Conservation (phyloP, 2,888 invertebrate genomes). For the Diarsia mendica region DNA sequence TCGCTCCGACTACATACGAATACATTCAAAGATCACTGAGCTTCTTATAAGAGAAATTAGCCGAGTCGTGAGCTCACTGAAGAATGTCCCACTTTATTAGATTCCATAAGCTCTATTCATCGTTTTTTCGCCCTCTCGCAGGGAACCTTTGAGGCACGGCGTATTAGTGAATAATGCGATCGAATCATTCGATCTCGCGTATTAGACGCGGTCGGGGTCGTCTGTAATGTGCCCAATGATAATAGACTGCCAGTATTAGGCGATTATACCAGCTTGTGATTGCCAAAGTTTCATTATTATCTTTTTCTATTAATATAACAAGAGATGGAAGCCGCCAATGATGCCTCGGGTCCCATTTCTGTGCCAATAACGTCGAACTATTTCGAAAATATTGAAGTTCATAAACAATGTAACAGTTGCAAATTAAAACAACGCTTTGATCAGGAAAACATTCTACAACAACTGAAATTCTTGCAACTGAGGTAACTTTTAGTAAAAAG, state of each 20-base stretch:
- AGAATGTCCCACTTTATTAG: slow-evolving; percentile 89
- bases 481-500: not conserved
- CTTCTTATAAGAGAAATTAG: slow-evolving; percentile 78
- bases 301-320: not conserved
- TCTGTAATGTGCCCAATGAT: slow-evolving; percentile 84
- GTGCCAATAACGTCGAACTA: not conserved
- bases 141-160: slow-evolving; percentile 83
- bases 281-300: slow-evolving; percentile 72
- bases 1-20: slow-evolving; percentile 2
- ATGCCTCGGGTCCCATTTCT: not conserved
- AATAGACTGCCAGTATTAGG: slow-evolving; percentile 84
- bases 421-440: slow-evolving; percentile 21
- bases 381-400: slow-evolving; percentile 1
- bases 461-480: slow-evolving; percentile 4
- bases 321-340: not conserved
- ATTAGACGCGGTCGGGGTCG: slow-evolving; percentile 79
- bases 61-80: slow-evolving; percentile 74
- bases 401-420: not conserved
- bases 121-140: slow-evolving; percentile 84
- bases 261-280: slow-evolving; percentile 76
- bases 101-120: slow-evolving; percentile 89
- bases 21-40: slow-evolving; percentile 52
- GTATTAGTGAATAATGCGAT: slow-evolving; percentile 88
- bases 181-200: slow-evolving; percentile 85
- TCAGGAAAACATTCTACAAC: slow-evolving; percentile 21